Percentiles rank a stretch among this genome's conserved stretches.
These are phyloP conservation scores for Zosterops borbonicus DNA, from an alignment of 2,113 vertebrate species.

Conservation along the genomic window DNA sequence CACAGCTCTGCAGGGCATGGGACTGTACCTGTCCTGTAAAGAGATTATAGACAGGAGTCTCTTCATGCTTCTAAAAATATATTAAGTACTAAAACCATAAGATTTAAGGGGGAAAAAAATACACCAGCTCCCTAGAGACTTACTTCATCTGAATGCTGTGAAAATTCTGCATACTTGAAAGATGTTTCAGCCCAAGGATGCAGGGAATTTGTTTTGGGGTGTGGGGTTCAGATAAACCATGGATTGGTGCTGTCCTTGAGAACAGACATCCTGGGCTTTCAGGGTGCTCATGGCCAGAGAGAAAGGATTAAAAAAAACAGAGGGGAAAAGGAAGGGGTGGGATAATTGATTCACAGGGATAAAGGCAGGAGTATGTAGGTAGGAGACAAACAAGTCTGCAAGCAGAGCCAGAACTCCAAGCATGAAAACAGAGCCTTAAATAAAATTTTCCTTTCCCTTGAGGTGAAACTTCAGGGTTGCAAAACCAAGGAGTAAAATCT, in stretches of 20 bases:
- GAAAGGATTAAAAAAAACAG: not conserved
- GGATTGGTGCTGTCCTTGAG: not conserved
- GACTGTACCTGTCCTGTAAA: not conserved
- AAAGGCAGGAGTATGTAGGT: not conserved
- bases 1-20: slow-evolving; percentile 11
- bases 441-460: not conserved
- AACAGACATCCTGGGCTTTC: not conserved
- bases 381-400: not conserved
- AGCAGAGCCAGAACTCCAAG: not conserved
- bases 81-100: not conserved
- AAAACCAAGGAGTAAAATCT: not conserved
- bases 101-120: not conserved
- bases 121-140: not conserved
- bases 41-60: not conserved
- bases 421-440: not conserved
- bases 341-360: not conserved
- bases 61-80: not conserved
- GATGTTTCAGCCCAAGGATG: not conserved
- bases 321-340: not conserved
- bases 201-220: not conserved
- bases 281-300: not conserved
- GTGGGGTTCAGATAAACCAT: not conserved
- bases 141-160: not conserved
- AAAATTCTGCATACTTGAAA: not conserved
- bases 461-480: not conserved